Percentiles rank a stretch among this genome's conserved stretches.
phyloP scores from a whole-genome alignment of 2,888 invertebrate genomes.

The Mesoligia furuncula region DNA sequence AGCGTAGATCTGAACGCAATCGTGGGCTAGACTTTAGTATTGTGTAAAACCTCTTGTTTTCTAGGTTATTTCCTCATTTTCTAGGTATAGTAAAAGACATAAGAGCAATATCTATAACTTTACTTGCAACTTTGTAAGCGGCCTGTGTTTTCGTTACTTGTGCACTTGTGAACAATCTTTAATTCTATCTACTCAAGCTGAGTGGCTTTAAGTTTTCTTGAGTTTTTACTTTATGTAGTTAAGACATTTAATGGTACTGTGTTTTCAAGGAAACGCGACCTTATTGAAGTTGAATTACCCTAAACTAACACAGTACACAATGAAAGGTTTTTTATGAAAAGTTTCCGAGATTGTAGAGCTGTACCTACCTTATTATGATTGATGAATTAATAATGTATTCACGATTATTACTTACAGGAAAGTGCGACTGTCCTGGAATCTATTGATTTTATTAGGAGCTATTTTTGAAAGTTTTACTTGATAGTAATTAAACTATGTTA shows the following conservation, averaged over 20 bases:
- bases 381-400: not conserved
- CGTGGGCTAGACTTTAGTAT: not conserved
- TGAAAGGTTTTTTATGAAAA: not conserved
- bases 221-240: not conserved
- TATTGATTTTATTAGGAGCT: not conserved
- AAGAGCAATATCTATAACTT: not conserved
- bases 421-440: not conserved
- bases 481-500: not conserved
- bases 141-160: slow-evolving; percentile 5
- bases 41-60: not conserved
- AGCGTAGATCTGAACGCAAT: not conserved
- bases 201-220: not conserved
- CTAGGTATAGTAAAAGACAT: not conserved
- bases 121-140: not conserved
- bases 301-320: not conserved
- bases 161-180: not conserved
- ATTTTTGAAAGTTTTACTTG: not conserved
- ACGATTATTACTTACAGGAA: not conserved
- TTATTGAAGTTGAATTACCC: not conserved
- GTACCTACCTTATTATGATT: not conserved
- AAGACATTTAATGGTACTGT: not conserved
- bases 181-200: not conserved
- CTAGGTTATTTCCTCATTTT: not conserved
- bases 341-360: not conserved
- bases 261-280: not conserved